These are phyloP conservation scores for Cebidichthys violaceus DNA, from an alignment of 2,113 vertebrate genomes.

Conservation along the genomic window DNA sequence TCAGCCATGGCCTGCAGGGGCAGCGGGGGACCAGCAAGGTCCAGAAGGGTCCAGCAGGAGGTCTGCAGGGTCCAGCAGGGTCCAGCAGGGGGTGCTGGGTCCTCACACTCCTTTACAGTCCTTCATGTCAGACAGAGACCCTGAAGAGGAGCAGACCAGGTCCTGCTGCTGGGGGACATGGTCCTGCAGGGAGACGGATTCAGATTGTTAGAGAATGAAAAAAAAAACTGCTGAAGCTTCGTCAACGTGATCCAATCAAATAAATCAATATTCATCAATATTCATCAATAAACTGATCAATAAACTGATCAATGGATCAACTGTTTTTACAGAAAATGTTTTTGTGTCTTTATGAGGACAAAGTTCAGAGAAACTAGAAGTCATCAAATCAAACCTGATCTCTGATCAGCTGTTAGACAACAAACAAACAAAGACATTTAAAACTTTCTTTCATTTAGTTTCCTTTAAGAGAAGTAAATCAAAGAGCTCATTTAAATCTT, in stretches of 20 bases:
- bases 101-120: slow-evolving; percentile 41
- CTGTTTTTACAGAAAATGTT: too few species aligned
- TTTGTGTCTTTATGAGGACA: not conserved
- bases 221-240: not conserved
- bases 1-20: slow-evolving; percentile 77
- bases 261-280: not conserved
- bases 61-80: too few species aligned
- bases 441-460: not conserved
- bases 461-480: not conserved
- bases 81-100: slow-evolving; percentile 63
- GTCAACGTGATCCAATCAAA: not conserved
- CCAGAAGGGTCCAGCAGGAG: not conserved
- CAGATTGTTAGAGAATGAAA: not conserved
- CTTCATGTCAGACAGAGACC: slow-evolving; percentile 72
- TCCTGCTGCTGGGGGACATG: slow-evolving; percentile 50
- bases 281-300: too few species aligned
- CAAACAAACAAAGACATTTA: not conserved
- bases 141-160: slow-evolving; percentile 6
- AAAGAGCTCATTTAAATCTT: not conserved
- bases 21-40: slow-evolving; percentile 9
- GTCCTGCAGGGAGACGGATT: slow-evolving; percentile 44
- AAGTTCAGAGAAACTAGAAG: not conserved
- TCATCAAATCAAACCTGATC: not conserved
- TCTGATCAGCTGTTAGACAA: not conserved
- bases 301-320: too few species aligned